Base-by-base conservation (phyloP, 2,797 vertebrate species). In the Rhinophrynus dorsalis region DNA sequence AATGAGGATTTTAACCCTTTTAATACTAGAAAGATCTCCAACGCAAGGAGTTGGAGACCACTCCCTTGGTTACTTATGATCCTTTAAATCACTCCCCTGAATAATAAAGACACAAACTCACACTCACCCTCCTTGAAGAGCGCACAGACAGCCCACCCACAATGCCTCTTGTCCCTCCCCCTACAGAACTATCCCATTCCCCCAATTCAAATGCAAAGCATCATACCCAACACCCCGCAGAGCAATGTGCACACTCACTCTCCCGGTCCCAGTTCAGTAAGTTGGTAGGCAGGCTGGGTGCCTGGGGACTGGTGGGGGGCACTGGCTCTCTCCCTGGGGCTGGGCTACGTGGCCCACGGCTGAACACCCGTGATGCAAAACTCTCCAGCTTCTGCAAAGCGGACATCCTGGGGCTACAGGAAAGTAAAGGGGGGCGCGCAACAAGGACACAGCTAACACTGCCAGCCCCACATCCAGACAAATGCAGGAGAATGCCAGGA, bases 221-320 rank as follows among this genome's bases (percentile, higher is more conserved):
- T 48, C 44, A 44, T 44, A 44, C 40, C 37, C 40, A 44, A 44
- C 40, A 54, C 60, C 62, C 55, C 47, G 27, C 61, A 51, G 26
- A 42, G 61, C 26, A 59, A 44, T 18, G 60, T 15, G 54, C 61
- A 67, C 55, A 79, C 76, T 79, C 76, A 79, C 78, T 79, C 61
- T 77, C 75, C 56, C 77, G 80, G 74, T 85, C 80, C 81, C 81
- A 82, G 78, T 74, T 74, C 45, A 48, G 63, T 29, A 80, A 76
- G 68, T 76, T 75, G 78, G 75, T 67, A 18, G 81, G 78, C 66
- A 75, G 76, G 74, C 78, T 70, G 76, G 75, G 74, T 67, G 61
- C 68, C 74, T 76, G 69, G 68, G 62, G 76, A 70, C 74, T 40
- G 76, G 69, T 57, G 61, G 76, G 76, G 67, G 70, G 17, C 69